Percentiles rank a stretch among this genome's conserved stretches.
phyloP scores from a whole-genome alignment of 2,797 vertebrate species.

The Enteromius fasciolatus region DNA sequence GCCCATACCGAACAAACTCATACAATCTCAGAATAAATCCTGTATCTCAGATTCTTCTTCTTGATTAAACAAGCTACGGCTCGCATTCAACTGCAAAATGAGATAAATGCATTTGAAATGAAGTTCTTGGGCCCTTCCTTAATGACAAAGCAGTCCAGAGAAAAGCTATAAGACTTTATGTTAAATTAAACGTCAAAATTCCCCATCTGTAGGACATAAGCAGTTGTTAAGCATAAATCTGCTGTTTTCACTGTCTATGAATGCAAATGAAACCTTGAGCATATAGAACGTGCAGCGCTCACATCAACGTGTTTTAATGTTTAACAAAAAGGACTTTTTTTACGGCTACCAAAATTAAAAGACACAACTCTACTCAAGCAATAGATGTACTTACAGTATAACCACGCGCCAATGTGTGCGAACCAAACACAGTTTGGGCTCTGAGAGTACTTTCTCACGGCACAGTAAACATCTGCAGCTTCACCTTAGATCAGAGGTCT shows the following conservation, averaged over 20 bases:
- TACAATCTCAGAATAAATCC: not conserved
- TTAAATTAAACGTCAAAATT: not conserved
- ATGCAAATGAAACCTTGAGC: not conserved
- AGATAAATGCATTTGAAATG: not conserved
- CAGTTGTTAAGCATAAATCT: not conserved
- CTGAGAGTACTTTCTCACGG: conserved; percentile 5
- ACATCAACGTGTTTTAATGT: not conserved
- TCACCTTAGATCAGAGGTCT: conserved; percentile 33
- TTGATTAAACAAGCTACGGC: not conserved
- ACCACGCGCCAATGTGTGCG: not conserved
- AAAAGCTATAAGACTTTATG: not conserved
- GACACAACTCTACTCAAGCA: not conserved
- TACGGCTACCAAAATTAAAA: not conserved
- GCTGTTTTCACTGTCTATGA: not conserved
- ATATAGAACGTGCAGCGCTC: not conserved
- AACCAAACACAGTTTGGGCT: conserved; percentile 8
- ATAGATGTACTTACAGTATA: not conserved
- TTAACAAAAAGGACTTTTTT: not conserved
- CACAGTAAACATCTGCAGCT: conserved; percentile 31
- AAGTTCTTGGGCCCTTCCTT: not conserved
- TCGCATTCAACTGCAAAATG: not conserved
- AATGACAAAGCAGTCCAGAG: not conserved
- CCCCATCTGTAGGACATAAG: not conserved
- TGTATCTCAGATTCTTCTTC: not conserved
- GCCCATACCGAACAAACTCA: not conserved